Evolutionary conservation across 2,113 vertebrate genomes (phyloP), one percentile per base, ranked within the genome.

Genomic region (Actenoides lindsayi): DNA sequence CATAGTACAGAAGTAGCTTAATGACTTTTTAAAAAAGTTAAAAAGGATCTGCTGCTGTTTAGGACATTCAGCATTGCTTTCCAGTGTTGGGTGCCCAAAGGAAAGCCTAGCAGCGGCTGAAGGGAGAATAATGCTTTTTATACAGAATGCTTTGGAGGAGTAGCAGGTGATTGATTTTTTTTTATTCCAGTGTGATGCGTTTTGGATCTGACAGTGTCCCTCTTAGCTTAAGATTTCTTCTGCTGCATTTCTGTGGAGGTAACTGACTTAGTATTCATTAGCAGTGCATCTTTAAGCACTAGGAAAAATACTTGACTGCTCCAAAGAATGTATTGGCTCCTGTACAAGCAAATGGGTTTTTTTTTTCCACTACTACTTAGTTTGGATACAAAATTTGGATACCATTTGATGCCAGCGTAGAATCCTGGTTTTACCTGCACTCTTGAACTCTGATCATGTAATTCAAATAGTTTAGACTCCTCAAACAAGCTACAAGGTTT

Each of bases 401-500:
- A 82, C 74, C 15, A 3, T 81, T 78, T 81, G 83, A 86, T 93
- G 79, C 44, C 73, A 91, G 77, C n/a, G 25, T 5, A 85, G 70
- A 88, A 77, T 77, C 53, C 41, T 83, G 51, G 90, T 69, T 87
- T 87, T 79, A 81, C 87, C 90, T 89, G 64, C 60, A 79, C 88
- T 87, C 93, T 80, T 65, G 86, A 87, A 56, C 53, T 93, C 84
- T 92, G 57, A 84, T 94, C 94, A 67, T 77, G 33, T 74, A 35
- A 21, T 82, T 93, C 70, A 51, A 30, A 31, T 73, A 84, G 53
- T 67, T 74, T 13, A 73, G 63, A 78, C 23, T 96, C 50, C 30
- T 90, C 65, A 76, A 76, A 71, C 70, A 84, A 67, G 94, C 54
- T 56, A 57, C 74, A 91, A 89, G 86, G 87, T 87, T 80, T 87